Evolutionary conservation across 2,888 invertebrate species (phyloP).

Genomic region (Leptopterna dolabrata): DNA sequence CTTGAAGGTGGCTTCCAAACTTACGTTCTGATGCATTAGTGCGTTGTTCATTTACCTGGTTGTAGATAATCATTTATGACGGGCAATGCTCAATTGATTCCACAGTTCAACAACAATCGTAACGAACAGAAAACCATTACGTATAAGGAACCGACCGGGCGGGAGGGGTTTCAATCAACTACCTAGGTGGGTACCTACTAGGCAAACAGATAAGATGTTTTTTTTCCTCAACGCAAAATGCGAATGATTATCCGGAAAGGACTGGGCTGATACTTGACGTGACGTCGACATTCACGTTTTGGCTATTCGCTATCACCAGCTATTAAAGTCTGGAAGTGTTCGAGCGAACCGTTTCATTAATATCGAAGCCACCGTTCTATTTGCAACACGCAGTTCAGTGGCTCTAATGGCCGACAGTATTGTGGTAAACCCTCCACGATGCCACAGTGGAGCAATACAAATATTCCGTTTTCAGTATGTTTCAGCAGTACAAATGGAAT

Average conservation of each 20-base stretch:
- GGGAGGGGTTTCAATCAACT: no score
- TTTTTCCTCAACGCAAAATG: neutral
- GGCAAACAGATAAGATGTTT: no score
- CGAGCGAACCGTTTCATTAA: neutral
- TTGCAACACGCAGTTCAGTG: neutral
- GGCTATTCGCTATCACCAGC: neutral
- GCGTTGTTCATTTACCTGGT: no score
- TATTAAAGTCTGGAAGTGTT: neutral
- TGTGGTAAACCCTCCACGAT: neutral
- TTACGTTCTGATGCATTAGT: no score
- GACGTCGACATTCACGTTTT: neutral
- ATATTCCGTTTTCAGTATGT: neutral
- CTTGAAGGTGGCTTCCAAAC: no score
- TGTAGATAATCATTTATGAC: no score
- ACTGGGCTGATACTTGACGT: neutral
- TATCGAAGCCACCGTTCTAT: neutral
- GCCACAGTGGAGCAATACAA: neutral
- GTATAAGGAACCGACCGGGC: no score
- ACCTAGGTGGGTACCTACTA: no score
- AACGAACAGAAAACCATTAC: no score
- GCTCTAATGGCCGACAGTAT: neutral
- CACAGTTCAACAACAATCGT: no score
- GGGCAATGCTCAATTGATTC: no score
- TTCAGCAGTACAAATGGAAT: neutral
- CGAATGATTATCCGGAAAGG: neutral